Evolutionary conservation across 2,113 vertebrate genomes (phyloP).

Genomic region (Pluvianellus socialis): DNA sequence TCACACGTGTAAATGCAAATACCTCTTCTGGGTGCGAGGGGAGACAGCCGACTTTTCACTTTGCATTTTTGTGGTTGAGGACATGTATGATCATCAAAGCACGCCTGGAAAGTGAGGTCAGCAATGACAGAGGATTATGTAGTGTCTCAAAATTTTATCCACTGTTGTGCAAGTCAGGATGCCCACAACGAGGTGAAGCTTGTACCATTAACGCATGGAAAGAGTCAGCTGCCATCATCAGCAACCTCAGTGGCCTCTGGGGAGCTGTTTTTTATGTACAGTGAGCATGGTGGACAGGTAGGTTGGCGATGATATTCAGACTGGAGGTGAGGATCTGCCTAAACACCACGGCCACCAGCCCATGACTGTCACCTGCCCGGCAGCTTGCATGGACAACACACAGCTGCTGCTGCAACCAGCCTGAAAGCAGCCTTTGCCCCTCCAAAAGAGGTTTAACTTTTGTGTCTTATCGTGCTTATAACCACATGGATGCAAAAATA

Average conservation of each 20-base stretch:
- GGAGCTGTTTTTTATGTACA: background rate
- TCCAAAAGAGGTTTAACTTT: background rate
- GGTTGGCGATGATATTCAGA: background rate
- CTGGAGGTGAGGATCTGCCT: background rate
- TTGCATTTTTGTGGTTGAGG: background rate
- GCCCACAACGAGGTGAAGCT: background rate
- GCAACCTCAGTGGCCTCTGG: background rate
- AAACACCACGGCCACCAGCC: background rate
- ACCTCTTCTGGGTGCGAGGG: background rate
- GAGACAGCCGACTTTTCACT: background rate
- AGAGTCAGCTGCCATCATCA: background rate
- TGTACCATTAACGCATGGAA: background rate
- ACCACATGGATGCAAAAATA: background rate
- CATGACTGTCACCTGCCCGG: background rate
- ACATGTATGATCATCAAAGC: background rate
- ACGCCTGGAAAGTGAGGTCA: background rate
- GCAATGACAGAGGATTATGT: background rate
- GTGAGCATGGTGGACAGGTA: background rate
- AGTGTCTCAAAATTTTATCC: background rate
- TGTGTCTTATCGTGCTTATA: background rate
- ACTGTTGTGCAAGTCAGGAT: background rate
- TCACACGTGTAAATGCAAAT: background rate
- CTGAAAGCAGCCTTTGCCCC: background rate
- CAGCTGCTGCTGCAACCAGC: background rate
- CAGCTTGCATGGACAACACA: background rate